Percentiles rank a stretch among this genome's conserved stretches.
Evolutionary conservation across 1,140 invertebrate species (phyloP).

Genomic region (Drosophila mojavensis): DNA sequence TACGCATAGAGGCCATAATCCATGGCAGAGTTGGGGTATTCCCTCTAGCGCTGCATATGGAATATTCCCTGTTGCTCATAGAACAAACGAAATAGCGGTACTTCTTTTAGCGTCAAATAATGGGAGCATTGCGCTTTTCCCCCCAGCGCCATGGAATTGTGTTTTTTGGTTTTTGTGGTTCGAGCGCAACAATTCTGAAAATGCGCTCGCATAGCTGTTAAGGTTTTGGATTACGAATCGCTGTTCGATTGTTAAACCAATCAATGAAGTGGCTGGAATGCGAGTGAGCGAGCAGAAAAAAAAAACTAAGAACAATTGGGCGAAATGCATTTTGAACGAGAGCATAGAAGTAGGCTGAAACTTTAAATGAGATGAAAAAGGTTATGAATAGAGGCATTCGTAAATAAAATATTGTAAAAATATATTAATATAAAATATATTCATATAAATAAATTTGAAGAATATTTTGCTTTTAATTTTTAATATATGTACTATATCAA

Average conservation of each 20-base stretch:
- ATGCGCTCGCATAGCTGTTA: slow-evolving; percentile 16
- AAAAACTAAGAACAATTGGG: background rate
- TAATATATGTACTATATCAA: no score
- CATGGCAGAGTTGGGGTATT: background rate
- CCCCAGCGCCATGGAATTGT: slow-evolving; percentile 1
- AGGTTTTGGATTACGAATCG: slow-evolving; percentile 27
- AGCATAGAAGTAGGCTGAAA: no score
- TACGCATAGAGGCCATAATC: background rate
- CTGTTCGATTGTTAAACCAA: slow-evolving; percentile 12
- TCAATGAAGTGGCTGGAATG: slow-evolving; percentile 24
- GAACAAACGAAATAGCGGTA: background rate
- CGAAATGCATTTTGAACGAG: no score
- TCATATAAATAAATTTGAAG: no score
- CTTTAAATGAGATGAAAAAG: no score
- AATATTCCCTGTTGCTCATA: no score
- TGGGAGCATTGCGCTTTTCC: background rate
- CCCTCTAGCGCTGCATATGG: background rate
- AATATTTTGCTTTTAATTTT: no score
- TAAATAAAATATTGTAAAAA: no score
- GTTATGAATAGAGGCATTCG: no score
- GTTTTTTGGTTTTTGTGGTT: background rate
- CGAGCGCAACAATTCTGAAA: background rate
- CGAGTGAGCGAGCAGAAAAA: background rate
- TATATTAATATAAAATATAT: no score
- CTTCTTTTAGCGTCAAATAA: background rate